Conservation (phyloP, 2,113 vertebrate genomes). For the Speoplatyrhinus poulsoni region DNA sequence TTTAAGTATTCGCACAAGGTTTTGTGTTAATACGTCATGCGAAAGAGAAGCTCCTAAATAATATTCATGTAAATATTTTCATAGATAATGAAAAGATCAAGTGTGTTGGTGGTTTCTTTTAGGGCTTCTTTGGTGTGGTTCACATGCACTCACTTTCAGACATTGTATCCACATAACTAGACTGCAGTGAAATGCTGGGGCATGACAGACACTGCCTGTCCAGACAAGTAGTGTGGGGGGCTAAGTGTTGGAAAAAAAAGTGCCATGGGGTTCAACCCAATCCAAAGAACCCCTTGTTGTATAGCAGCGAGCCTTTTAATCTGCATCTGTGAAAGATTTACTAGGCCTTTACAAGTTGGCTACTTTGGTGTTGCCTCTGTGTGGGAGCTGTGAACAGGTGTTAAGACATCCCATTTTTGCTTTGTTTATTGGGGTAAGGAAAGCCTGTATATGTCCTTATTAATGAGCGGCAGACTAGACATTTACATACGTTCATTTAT, state of each 20-base stretch:
- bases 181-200: conserved; percentile 28
- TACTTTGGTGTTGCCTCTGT: conserved; percentile 41
- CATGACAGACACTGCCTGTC: conserved; percentile 61
- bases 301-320: conserved; percentile 61
- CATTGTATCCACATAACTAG: conserved; percentile 58
- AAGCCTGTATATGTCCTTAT: background rate
- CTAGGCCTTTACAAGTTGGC: conserved; percentile 63
- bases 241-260: conserved; percentile 38
- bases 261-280: conserved; percentile 65
- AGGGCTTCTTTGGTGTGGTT: conserved; percentile 60
- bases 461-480: no score
- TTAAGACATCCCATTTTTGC: conserved; percentile 34
- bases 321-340: conserved; percentile 69
- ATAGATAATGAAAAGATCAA: conserved; percentile 52
- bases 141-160: conserved; percentile 59
- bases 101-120: conserved; percentile 42
- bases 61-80: conserved; percentile 60
- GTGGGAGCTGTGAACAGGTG: conserved; percentile 68
- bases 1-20: conserved; percentile 35
- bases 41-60: conserved; percentile 16
- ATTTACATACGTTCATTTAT: no score
- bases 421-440: conserved; percentile 2
- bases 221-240: conserved; percentile 56
- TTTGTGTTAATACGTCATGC: conserved; percentile 33
- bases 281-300: conserved; percentile 51